A percentile compares a stretch with the other conserved stretches of the same genome.
phyloP scores from a whole-genome alignment of 2,888 invertebrate species.

The Nycteola revayana region DNA sequence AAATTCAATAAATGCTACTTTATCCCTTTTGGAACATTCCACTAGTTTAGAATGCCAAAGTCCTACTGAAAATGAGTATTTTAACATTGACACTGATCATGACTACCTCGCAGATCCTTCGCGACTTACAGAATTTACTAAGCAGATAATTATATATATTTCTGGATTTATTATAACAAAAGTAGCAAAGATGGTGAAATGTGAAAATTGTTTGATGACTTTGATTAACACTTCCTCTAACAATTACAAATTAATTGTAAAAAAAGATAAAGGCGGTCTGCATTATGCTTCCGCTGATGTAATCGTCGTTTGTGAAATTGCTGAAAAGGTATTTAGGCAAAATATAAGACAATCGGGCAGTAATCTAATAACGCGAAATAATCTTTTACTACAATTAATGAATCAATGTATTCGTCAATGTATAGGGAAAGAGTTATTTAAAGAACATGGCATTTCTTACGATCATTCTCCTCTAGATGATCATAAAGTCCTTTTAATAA shows the following conservation, averaged over 20 bases:
- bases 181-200: slow-evolving; percentile 3
- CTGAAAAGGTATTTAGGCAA: too few relatives aligned
- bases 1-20: not conserved
- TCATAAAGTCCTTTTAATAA: too few relatives aligned
- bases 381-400: too few relatives aligned
- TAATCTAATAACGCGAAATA: too few relatives aligned
- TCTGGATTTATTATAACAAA: slow-evolving; percentile 6
- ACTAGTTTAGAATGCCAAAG: not conserved
- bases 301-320: too few relatives aligned
- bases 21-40: too few relatives aligned
- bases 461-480: too few relatives aligned
- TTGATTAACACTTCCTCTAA: not conserved
- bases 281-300: slow-evolving; percentile 1
- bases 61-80: not conserved
- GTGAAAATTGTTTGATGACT: slow-evolving; percentile 3
- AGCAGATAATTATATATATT: slow-evolving; percentile 5
- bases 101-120: slow-evolving; percentile 6
- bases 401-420: too few relatives aligned
- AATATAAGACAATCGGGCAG: too few relatives aligned
- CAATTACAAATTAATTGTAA: not conserved
- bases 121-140: slow-evolving; percentile 2
- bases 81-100: not conserved
- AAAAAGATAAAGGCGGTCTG: slow-evolving; percentile 2
- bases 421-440: too few relatives aligned
- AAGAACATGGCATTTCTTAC: too few relatives aligned